Percentiles rank a stretch among this genome's conserved stretches.
Conservation (phyloP, 2,888 invertebrate species). For the Amiota minor region DNA sequence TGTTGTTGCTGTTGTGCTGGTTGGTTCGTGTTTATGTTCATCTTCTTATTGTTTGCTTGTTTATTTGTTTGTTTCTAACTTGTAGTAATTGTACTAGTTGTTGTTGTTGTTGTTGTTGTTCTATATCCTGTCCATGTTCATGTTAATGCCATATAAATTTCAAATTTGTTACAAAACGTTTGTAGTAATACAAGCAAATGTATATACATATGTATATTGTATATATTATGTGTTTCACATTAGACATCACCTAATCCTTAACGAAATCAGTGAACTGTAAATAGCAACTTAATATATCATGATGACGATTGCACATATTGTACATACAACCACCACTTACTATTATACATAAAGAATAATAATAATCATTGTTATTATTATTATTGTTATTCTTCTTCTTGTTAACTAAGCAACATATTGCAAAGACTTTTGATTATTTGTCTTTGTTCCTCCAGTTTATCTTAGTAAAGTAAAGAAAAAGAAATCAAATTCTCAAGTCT, state of each 20-base stretch:
- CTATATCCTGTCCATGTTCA: conserved; percentile 22
- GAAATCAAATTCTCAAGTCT: too few relatives aligned
- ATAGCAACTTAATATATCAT: conserved; percentile 22
- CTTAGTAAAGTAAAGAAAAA: too few relatives aligned
- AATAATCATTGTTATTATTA: background rate
- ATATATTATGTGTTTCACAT: background rate
- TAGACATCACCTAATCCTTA: conserved; percentile 29
- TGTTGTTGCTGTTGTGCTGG: too few relatives aligned
- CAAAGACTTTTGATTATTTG: too few relatives aligned
- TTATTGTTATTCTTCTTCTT: too few relatives aligned
- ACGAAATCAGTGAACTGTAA: conserved; percentile 21
- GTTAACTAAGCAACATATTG: too few relatives aligned
- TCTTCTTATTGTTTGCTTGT: too few relatives aligned
- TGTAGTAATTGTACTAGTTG: too few relatives aligned
- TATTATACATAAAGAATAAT: background rate
- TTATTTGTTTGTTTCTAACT: too few relatives aligned
- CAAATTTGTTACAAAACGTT: background rate
- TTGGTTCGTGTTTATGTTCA: too few relatives aligned
- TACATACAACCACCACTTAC: background rate
- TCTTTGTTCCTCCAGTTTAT: too few relatives aligned
- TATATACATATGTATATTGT: background rate
- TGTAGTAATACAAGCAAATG: too few relatives aligned
- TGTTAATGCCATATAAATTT: conserved; percentile 23
- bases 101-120: conserved; percentile 9
- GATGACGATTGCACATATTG: background rate